Evolutionary conservation across 2,113 vertebrate genomes (phyloP).

Genomic region (Platycercus adscitus): DNA sequence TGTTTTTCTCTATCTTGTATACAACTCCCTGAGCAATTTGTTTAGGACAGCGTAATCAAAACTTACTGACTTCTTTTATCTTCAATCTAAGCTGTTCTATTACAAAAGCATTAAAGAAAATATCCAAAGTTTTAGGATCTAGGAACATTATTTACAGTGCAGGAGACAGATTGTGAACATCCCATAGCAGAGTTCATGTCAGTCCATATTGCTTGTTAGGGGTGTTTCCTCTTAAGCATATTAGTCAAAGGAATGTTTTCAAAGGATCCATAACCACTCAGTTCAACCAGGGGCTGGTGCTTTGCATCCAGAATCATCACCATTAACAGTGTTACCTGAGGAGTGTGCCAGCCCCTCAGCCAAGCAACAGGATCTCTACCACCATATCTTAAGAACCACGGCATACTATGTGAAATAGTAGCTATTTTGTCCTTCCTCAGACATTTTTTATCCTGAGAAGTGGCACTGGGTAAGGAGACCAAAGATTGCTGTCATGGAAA

Average conservation of each 20-base stretch:
- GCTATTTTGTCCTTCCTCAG: background rate
- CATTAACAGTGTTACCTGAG: background rate
- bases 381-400: background rate
- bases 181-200: background rate
- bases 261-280: background rate
- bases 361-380: background rate
- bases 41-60: background rate
- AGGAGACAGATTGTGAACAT: background rate
- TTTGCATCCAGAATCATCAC: background rate
- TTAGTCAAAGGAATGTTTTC: background rate
- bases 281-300: accelerated
- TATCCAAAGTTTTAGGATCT: background rate
- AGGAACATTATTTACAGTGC: background rate
- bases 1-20: background rate
- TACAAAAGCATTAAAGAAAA: background rate
- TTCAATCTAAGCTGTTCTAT: background rate
- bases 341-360: background rate
- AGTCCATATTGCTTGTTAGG: background rate
- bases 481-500: background rate
- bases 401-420: background rate
- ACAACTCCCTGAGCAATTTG: background rate
- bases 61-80: background rate
- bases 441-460: background rate
- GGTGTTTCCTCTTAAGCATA: background rate
- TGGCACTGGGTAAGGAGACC: background rate